Percentiles rank a stretch among this genome's conserved stretches.
phyloP scores from a whole-genome alignment of 2,113 vertebrate species.

The Callipepla californica region DNA sequence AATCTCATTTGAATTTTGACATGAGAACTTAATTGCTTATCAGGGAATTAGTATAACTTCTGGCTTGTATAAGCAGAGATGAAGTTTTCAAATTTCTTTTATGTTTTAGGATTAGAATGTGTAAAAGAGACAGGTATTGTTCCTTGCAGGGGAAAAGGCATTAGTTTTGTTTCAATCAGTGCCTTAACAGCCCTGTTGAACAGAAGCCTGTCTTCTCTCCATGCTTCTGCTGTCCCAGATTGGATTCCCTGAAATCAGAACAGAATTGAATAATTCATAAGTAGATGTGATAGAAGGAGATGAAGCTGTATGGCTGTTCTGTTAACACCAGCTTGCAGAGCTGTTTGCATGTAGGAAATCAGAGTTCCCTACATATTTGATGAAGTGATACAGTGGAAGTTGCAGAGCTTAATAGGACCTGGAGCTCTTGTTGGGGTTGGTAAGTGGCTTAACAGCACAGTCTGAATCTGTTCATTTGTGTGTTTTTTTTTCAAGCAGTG shows the following conservation, averaged over 20 bases:
- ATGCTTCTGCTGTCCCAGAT: neutral
- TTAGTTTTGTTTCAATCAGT: neutral
- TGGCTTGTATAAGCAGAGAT: conserved; percentile 3
- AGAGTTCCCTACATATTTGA: neutral
- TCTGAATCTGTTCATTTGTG: neutral
- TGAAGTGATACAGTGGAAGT: neutral
- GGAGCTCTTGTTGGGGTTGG: neutral
- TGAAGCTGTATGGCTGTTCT: neutral
- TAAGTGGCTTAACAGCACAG: neutral
- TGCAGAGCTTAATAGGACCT: neutral
- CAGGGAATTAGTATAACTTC: neutral
- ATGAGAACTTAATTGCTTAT: neutral
- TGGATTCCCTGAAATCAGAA: neutral
- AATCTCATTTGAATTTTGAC: conserved; percentile 14
- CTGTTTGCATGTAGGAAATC: conserved; percentile 1
- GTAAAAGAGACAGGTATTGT: neutral
- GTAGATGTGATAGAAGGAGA: neutral
- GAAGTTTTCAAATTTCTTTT: conserved; percentile 17
- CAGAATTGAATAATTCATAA: neutral
- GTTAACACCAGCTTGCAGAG: neutral
- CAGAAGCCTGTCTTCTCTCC: neutral
- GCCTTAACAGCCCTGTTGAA: neutral
- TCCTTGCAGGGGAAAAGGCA: neutral
- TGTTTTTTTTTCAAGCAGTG: neutral
- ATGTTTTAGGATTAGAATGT: neutral